Evolutionary conservation across 1,140 invertebrate genomes (phyloP), one percentile per base, ranked within the genome.

Genomic region (Tetragonula clypearis): DNA sequence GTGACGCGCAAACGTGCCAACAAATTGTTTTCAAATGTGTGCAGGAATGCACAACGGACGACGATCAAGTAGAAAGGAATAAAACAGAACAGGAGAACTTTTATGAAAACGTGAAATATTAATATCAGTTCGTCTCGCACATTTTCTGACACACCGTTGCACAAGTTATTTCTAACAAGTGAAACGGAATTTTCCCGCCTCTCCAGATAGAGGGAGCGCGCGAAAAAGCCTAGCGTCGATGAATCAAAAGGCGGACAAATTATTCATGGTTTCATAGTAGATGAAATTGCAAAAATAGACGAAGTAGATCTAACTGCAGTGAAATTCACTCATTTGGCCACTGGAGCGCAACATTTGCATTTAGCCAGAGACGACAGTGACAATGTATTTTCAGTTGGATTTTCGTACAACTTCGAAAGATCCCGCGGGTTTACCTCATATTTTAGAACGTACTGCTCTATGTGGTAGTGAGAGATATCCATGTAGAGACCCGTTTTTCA

Each of bases 401-500:
- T 99, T 30, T 91, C 96, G 98, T 53, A 99, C 98, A 0, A 98
- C 98, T 9, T 98, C 98, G 0, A 96, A 96, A 86, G 97, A 99
- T 93, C 98, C 97, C 15, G 98, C 98, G 58, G 99, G 99, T 17
- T 95, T 98, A 21, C 98, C 99, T 11, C 99, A 99, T 93, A 99
- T 99, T 87, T 93, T 99, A 75, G 99, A 99, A 94, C 99, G 99
- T 92, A 97, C 97, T 2, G 97, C 97, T 1, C 94, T 99, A 4
- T 99, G 98, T 94, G 99, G 99, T 1, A 99, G 98, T 23, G 94
- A 97, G 87, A 96, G 97, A 85, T 99, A 97, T 94, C 98, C 98
- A 9, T 97, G 97, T 15, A 95, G 98, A 82, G 99, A 99, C 96
- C 98, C 98, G 1, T 99, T 99, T 93, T 98, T 99, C 87, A 99